Conservation (phyloP, 2,113 vertebrate genomes). For the Chaenogobius annularis region DNA sequence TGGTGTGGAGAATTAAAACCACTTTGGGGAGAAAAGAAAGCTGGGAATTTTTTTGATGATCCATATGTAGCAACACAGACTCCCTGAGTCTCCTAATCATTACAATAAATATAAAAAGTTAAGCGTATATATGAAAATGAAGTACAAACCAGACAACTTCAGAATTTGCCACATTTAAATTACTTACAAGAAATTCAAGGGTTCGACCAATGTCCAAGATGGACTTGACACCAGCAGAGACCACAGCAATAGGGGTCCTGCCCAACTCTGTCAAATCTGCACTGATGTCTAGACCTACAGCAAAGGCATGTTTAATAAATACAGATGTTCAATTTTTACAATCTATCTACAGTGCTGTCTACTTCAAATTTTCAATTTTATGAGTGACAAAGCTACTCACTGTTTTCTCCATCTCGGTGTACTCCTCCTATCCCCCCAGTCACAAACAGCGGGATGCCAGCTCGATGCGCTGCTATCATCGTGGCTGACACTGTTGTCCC, state of each 20-base stretch:
- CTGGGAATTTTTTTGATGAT: slow-evolving; percentile 82
- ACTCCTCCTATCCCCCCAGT: slow-evolving; percentile 90
- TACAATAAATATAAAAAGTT: background rate
- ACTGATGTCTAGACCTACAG: slow-evolving; percentile 86
- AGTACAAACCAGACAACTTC: background rate
- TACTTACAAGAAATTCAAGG: slow-evolving; percentile 85
- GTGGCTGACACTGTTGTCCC: slow-evolving; percentile 90
- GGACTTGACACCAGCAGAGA: slow-evolving; percentile 89
- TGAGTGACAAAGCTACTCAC: slow-evolving; percentile 66
- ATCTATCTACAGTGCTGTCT: background rate
- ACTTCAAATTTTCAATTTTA: background rate
- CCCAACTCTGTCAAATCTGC: slow-evolving; percentile 89
- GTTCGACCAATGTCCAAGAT: slow-evolving; percentile 90
- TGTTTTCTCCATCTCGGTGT: slow-evolving; percentile 84
- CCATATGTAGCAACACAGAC: slow-evolving; percentile 89
- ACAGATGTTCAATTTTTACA: background rate
- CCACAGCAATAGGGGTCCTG: slow-evolving; percentile 84
- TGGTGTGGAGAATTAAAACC: slow-evolving; percentile 82
- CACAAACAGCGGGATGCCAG: slow-evolving; percentile 85
- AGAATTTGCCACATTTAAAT: background rate
- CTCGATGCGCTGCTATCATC: slow-evolving; percentile 85
- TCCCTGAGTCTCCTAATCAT: slow-evolving; percentile 85
- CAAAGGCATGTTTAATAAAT: background rate
- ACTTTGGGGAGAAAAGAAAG: slow-evolving; percentile 84
- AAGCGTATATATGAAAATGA: background rate